Evolutionary conservation across 2,113 vertebrate genomes (phyloP).

Genomic region (Campylorhamphus procurvoides): DNA sequence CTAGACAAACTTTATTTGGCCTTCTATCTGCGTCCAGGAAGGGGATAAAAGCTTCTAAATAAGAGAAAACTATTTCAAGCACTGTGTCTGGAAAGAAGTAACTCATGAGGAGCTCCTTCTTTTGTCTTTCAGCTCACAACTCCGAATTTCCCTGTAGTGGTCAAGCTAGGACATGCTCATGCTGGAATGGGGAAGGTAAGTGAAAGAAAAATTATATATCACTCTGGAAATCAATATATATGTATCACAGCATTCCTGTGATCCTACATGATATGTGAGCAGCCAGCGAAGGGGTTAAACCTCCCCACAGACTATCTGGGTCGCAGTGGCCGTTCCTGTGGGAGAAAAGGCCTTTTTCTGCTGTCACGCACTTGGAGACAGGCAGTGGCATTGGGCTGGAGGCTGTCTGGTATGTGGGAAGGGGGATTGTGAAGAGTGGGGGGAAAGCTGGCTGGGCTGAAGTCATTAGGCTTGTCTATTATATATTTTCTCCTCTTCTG

Average conservation of each 20-base stretch:
- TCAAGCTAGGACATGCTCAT: constrained; percentile 93
- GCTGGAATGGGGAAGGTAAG: constrained; percentile 96
- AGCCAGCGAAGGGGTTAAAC: constrained; percentile 3
- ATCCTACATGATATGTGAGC: background rate
- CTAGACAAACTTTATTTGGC: background rate
- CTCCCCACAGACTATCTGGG: constrained; percentile 4
- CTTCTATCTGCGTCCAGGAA: background rate
- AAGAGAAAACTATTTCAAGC: background rate
- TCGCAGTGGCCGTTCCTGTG: constrained; percentile 11
- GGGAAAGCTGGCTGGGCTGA: background rate
- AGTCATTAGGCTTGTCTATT: constrained; percentile 32
- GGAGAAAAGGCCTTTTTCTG: constrained; percentile 7
- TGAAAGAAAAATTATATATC: background rate
- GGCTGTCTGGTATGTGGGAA: background rate
- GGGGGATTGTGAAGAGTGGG: background rate
- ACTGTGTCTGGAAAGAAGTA: background rate
- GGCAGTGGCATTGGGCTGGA: background rate
- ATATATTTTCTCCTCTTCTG: background rate
- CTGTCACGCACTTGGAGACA: background rate
- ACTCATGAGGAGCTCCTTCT: constrained; percentile 19
- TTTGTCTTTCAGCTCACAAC: constrained; percentile 81
- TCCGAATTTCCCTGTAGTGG: constrained; percentile 87
- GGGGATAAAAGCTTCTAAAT: background rate
- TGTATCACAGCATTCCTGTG: background rate
- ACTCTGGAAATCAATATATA: background rate